phyloP scores from a whole-genome alignment of 2,797 vertebrate genomes.

The Valencia hispanica region DNA sequence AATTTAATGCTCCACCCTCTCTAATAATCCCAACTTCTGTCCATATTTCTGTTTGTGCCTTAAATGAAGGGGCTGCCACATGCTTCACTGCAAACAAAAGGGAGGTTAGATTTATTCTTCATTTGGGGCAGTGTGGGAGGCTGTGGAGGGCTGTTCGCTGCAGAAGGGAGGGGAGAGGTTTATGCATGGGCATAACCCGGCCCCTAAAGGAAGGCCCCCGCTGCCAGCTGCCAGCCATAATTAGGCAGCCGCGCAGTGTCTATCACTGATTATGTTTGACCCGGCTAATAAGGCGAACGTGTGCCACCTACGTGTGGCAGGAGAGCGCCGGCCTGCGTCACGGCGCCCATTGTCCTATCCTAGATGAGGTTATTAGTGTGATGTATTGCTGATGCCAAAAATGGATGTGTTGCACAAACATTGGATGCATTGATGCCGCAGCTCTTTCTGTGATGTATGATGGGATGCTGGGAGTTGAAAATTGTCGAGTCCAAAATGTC shows the following conservation, averaged over 20 bases:
- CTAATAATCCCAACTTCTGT: slow-evolving; percentile 78
- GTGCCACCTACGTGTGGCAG: slow-evolving; percentile 74
- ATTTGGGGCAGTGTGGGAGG: slow-evolving; percentile 65
- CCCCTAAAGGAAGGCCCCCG: slow-evolving; percentile 81
- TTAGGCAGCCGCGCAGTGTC: slow-evolving; percentile 80
- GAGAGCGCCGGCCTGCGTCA: slow-evolving; percentile 43
- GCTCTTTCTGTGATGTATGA: neutral
- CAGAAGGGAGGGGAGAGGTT: slow-evolving; percentile 41
- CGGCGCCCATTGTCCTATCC: slow-evolving; percentile 43
- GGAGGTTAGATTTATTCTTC: slow-evolving; percentile 77
- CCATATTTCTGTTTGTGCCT: slow-evolving; percentile 69
- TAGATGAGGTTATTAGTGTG: slow-evolving; percentile 59
- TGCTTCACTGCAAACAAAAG: slow-evolving; percentile 74
- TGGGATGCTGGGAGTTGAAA: neutral
- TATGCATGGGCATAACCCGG: slow-evolving; percentile 79
- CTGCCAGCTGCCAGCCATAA: slow-evolving; percentile 84
- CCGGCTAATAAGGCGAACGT: slow-evolving; percentile 80
- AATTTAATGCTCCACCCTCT: slow-evolving; percentile 79
- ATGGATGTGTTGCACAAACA: slow-evolving; percentile 47
- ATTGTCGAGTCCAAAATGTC: neutral
- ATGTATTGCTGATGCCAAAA: slow-evolving; percentile 51
- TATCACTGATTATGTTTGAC: slow-evolving; percentile 85
- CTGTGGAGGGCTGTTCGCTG: slow-evolving; percentile 27
- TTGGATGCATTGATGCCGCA: slow-evolving; percentile 14
- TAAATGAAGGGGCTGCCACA: slow-evolving; percentile 76